Evolutionary conservation across 1,140 invertebrate species (phyloP), one percentile per base, ranked within the genome.

Genomic region (Paracyclopina nana): DNA sequence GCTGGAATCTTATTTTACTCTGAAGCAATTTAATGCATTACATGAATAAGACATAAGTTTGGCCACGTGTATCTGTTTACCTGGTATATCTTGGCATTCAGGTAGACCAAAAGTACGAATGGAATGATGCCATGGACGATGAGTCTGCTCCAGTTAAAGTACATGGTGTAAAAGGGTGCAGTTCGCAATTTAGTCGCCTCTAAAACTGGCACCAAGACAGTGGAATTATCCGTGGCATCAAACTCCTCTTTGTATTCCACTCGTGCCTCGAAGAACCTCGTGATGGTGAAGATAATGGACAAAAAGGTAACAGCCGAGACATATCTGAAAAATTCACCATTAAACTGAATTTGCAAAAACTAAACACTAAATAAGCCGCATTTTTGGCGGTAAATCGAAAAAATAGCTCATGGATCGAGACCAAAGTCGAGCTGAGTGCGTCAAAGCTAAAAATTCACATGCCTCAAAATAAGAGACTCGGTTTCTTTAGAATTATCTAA

Each of bases 71-170:
- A n/a, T n/a, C n/a, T 38, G 34, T 16, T 38, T 16, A 16, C 45
- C 30, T 48, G 27, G 25, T 48, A 48, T 28, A 48, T 48, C 20
- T 28, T 29, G 11, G 30, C 45, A 20, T 48, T 48, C 22, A 48
- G 27, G 25, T 26, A 48, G 29, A 48, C 45, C 3, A 48, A 28
- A 14, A 48, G 25, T 16, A 27, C 27, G 29, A 48, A 48, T 5
- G 45, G 45, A 48, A 48, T 48, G 25, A 48, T 48, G 25, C 45
- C 45, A 14, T 28, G 29, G 25, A 48, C 45, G 25, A 48, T 48
- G 25, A 48, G 28, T 26, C 45, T 24, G 28, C 45, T 48, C 45
- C 45, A 48, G 29, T 48, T 48, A 29, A 48, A 48, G 25, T 48
- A 48, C 9, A 29, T 22, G 12, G 27, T 28, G 25, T 48, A 48